Evolutionary conservation across 1,140 invertebrate genomes (phyloP).

Genomic region (Pteromalus puparum): DNA sequence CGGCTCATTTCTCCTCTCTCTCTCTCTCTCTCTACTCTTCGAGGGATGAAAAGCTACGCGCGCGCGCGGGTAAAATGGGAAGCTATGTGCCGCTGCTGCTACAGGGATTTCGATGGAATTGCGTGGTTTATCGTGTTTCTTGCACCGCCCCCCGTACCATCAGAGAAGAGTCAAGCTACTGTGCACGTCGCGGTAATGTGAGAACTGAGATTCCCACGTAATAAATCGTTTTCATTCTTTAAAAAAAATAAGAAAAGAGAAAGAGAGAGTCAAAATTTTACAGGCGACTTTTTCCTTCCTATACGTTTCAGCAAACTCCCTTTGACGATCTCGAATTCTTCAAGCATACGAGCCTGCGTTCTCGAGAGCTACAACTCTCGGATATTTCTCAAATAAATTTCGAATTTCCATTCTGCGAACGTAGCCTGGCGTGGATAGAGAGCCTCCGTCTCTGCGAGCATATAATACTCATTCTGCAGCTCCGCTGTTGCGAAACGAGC

Average conservation of each 20-base stretch:
- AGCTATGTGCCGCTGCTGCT: too few relatives aligned
- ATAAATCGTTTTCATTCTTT: too few relatives aligned
- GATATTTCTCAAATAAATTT: constrained; percentile 39
- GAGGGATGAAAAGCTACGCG: neutral
- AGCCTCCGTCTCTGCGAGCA: neutral
- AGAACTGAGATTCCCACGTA: constrained; percentile 14
- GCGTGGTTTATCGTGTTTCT: constrained; percentile 38
- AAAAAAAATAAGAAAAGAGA: too few relatives aligned
- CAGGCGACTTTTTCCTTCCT: neutral
- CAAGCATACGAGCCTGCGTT: neutral
- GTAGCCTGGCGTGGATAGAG: neutral
- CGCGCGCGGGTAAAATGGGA: constrained; percentile 39
- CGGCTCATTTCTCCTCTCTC: constrained; percentile 37
- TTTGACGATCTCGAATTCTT: neutral
- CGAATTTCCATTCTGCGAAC: constrained; percentile 18
- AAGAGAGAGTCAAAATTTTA: too few relatives aligned
- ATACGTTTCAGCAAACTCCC: neutral
- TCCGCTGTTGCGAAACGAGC: constrained; percentile 40
- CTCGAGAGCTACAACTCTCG: neutral
- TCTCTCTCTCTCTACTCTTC: neutral
- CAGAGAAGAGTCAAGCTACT: constrained; percentile 7
- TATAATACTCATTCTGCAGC: constrained; percentile 40
- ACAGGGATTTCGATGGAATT: constrained; percentile 41
- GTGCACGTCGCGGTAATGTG: neutral
- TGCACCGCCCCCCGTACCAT: too few relatives aligned